phyloP scores from a whole-genome alignment of 2,113 vertebrate species.

The Notarius quadriscutis region DNA sequence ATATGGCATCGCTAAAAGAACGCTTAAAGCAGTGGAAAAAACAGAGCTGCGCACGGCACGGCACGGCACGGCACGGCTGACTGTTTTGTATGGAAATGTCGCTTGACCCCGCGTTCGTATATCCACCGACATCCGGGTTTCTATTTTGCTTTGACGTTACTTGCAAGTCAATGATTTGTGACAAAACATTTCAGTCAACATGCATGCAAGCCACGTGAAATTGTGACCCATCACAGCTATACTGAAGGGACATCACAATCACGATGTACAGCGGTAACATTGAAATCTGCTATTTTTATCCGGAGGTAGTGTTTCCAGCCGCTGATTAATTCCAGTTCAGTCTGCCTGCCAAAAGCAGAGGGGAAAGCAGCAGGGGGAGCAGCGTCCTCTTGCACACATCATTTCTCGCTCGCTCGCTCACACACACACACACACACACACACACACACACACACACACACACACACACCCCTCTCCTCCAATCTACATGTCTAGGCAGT shows the following conservation, averaged over 20 bases:
- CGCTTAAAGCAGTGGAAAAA: too few species aligned
- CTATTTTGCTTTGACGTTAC: too few species aligned
- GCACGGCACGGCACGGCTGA: too few species aligned
- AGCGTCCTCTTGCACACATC: not conserved
- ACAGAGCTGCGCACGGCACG: too few species aligned
- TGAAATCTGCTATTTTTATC: slow-evolving; percentile 19
- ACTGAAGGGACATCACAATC: not conserved
- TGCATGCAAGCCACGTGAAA: not conserved
- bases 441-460: not conserved
- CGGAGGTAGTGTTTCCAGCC: slow-evolving; percentile 70
- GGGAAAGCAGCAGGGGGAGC: slow-evolving; percentile 15
- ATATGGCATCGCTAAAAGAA: too few species aligned
- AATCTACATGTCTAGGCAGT: too few species aligned
- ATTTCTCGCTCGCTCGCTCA: slow-evolving; percentile 58
- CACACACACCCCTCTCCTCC: too few species aligned
- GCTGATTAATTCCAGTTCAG: slow-evolving; percentile 71
- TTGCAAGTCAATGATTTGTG: too few species aligned
- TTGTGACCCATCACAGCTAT: not conserved
- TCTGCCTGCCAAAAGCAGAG: slow-evolving; percentile 44
- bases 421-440: not conserved
- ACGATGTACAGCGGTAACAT: not conserved
- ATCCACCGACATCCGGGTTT: too few species aligned
- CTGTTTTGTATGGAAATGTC: too few species aligned
- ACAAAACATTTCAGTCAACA: not conserved
- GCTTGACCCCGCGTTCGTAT: too few species aligned